Base-by-base conservation (phyloP, 2,113 vertebrate genomes). In the Polyodon spathula region DNA sequence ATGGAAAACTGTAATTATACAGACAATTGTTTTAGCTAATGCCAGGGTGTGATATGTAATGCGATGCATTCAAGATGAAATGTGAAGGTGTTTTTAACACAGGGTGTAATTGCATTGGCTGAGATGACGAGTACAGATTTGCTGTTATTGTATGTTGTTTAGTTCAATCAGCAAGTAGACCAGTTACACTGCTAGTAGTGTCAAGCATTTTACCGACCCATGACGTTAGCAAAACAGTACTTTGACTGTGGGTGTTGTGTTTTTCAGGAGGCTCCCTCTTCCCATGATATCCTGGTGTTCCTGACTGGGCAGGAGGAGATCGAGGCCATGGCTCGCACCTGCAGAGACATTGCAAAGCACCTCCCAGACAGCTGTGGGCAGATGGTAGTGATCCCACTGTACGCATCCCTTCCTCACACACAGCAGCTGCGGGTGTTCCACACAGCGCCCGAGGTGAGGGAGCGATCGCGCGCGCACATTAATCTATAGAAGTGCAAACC, bases 291-390 rank as follows among this genome's bases (percentile, higher is more conserved):
- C 74, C 78, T 99, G 64, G 96, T 97, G 57, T 98, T 97, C 74
- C 87, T 99, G 80, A 99, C 96, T 0, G 96, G 95, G 37, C 94
- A 97, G 80, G 96, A 99, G 74, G 96, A 99, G 76, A 99, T 99
- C 0, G 96, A 99, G 78, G 93, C 92, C 2, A 88, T 96, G 81
- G 91, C 92, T 38, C 91, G 91, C 79, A 95, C 92, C 1, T 97
- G 96, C 44, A 79, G 91, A 48, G 94, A 97, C 60, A 87, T 99
- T 7, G 76, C 92, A 8, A 95, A 91, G 63, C 91, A 97, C 43
- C 88, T 97, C 10, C 93, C 93, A 0, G 92, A 93, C 0, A 76
- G 86, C 73, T 92, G 90, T 51, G 78, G 88, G 0, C 68, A 81
- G 1, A 88, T 99, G 89, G 42, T 78, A 0, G 92, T 94, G 42